Conservation (phyloP, 1,140 invertebrate genomes). For the Bombyx mandarina region DNA sequence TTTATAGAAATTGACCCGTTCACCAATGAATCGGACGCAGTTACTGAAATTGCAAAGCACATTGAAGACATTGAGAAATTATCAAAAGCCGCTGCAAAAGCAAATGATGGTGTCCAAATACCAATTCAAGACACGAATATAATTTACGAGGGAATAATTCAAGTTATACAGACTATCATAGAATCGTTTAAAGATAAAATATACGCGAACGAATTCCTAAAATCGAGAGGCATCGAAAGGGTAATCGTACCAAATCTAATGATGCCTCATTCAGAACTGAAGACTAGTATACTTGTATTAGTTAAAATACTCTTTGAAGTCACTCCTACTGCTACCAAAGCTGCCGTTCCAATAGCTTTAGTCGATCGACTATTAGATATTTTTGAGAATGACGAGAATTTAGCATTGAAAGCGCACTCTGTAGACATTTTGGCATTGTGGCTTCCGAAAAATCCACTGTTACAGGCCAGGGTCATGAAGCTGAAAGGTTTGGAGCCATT, state of each 20-base stretch:
- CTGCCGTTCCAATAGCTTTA: slow-evolving; percentile 25
- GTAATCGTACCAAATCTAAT: slow-evolving; percentile 25
- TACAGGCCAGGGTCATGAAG: slow-evolving; percentile 50
- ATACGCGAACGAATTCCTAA: slow-evolving; percentile 35
- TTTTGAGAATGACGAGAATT: slow-evolving; percentile 39
- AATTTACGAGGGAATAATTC: slow-evolving; percentile 23
- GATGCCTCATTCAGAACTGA: slow-evolving; percentile 17
- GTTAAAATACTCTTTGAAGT: slow-evolving; percentile 32
- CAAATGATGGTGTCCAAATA: slow-evolving; percentile 12
- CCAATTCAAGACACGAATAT: slow-evolving; percentile 22
- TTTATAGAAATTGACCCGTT: no score
- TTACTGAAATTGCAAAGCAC: slow-evolving; percentile 15
- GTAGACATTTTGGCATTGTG: slow-evolving; percentile 40
- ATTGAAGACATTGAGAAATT: slow-evolving; percentile 25
- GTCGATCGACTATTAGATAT: slow-evolving; percentile 48
- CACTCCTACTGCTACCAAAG: slow-evolving; percentile 27
- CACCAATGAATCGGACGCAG: no score
- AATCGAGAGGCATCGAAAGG: slow-evolving; percentile 34
- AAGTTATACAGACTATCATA: slow-evolving; percentile 20
- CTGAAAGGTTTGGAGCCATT: slow-evolving; percentile 46
- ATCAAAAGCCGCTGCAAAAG: slow-evolving; percentile 15
- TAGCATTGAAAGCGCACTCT: slow-evolving; percentile 33
- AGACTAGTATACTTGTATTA: slow-evolving; percentile 23
- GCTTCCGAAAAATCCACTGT: slow-evolving; percentile 41
- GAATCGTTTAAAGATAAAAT: slow-evolving; percentile 19